A percentile compares a stretch with the other conserved stretches of the same genome.
phyloP scores from a whole-genome alignment of 2,113 vertebrate genomes.

The Todiramphus chloris region DNA sequence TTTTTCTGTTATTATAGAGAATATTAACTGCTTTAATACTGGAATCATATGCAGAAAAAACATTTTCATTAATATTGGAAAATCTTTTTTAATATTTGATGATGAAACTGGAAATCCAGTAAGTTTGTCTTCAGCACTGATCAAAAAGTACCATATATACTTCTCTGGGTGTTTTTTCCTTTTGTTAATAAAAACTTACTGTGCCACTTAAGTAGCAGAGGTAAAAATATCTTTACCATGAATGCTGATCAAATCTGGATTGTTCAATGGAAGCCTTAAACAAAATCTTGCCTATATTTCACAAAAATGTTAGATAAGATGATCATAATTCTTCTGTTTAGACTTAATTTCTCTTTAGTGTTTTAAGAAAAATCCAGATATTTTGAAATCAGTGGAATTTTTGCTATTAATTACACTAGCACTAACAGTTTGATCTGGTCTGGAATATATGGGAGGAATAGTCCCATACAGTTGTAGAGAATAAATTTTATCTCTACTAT shows the following conservation, averaged over 20 bases:
- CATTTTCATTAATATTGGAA: conserved; percentile 82
- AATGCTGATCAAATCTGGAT: background rate
- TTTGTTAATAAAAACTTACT: background rate
- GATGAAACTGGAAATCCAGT: conserved; percentile 89
- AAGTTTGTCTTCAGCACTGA: conserved; percentile 46
- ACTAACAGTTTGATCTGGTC: background rate
- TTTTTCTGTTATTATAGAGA: conserved; percentile 85
- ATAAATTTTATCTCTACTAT: background rate
- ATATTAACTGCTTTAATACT: conserved; percentile 89
- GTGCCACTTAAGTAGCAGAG: background rate
- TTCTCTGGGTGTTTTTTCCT: background rate
- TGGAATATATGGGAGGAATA: background rate
- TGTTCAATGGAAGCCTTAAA: background rate
- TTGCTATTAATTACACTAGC: background rate
- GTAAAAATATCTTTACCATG: background rate
- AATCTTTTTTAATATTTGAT: conserved; percentile 84
- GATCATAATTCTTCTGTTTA: background rate
- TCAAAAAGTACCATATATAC: background rate
- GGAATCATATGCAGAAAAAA: conserved; percentile 91
- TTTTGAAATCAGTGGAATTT: background rate
- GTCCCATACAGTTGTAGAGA: background rate
- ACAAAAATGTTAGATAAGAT: background rate
- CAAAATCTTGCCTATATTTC: background rate
- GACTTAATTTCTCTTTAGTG: background rate
- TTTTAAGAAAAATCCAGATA: background rate